phyloP scores from a whole-genome alignment of 2,113 vertebrate genomes.

The Lonchura striata region DNA sequence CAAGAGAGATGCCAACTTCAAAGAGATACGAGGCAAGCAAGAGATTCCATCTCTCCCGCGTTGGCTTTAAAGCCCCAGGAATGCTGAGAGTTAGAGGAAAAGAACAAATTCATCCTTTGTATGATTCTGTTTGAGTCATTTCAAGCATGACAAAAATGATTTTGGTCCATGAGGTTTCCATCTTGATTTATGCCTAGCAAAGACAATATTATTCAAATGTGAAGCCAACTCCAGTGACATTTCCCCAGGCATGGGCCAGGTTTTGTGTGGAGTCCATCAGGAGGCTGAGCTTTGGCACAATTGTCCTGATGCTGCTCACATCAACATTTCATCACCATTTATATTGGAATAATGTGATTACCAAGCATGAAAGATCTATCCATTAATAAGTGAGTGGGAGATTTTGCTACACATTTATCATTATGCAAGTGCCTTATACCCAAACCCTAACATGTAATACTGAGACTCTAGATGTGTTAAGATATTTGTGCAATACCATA shows the following conservation, averaged over 20 bases:
- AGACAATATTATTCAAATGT: not conserved
- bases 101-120: not conserved
- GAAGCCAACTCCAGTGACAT: not conserved
- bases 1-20: not conserved
- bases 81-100: not conserved
- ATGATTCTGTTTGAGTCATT: not conserved
- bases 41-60: not conserved
- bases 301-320: not conserved
- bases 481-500: not conserved
- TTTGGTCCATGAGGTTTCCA: not conserved
- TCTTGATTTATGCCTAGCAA: not conserved
- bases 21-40: not conserved
- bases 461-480: not conserved
- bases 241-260: not conserved
- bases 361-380: not conserved
- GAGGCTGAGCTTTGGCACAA: not conserved
- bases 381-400: not conserved
- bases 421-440: not conserved
- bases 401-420: not conserved
- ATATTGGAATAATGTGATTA: not conserved
- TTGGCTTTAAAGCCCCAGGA: not conserved
- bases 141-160: not conserved
- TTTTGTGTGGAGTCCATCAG: not conserved
- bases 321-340: fast-evolving
- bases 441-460: not conserved